Percentiles rank a stretch among this genome's conserved stretches.
These are phyloP conservation scores for Lutjanus campechanus DNA, from an alignment of 2,797 vertebrate species.

Conservation along the genomic window DNA sequence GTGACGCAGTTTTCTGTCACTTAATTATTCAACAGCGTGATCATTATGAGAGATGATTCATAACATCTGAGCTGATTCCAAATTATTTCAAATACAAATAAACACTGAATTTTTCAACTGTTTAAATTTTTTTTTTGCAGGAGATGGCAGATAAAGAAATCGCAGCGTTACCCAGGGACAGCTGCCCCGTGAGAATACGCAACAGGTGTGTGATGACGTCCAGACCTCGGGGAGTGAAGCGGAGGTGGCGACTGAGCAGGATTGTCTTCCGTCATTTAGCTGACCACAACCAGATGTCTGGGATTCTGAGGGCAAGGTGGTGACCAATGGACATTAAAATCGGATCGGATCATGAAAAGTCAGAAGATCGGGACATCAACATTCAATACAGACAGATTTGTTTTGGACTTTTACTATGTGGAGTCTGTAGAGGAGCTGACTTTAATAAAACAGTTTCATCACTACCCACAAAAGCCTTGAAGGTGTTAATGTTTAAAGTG, in stretches of 20 bases:
- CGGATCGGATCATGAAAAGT: conserved; percentile 1
- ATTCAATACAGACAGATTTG: neutral
- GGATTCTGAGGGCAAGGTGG: conserved; percentile 94
- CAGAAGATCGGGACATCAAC: neutral
- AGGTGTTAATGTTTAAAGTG: conserved; percentile 5
- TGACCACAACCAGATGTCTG: conserved; percentile 94
- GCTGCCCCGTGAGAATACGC: conserved; percentile 93
- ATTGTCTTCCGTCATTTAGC: conserved; percentile 95
- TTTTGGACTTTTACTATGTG: neutral
- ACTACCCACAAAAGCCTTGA: neutral
- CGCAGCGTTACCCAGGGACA: conserved; percentile 91
- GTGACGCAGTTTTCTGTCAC: too few species aligned
- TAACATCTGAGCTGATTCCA: neutral
- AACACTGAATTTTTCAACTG: neutral
- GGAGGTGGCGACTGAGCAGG: conserved; percentile 93
- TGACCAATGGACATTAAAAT: conserved; percentile 67
- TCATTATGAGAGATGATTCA: neutral
- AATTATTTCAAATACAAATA: neutral
- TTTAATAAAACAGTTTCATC: neutral
- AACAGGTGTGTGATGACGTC: conserved; percentile 96
- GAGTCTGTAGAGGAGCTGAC: neutral
- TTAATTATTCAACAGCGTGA: too few species aligned
- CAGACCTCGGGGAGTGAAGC: conserved; percentile 92
- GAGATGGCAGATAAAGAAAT: conserved; percentile 94
- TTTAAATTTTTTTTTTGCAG: conserved; percentile 77